phyloP scores from a whole-genome alignment of 2,797 vertebrate genomes.

The Sebastes wilsoni region DNA sequence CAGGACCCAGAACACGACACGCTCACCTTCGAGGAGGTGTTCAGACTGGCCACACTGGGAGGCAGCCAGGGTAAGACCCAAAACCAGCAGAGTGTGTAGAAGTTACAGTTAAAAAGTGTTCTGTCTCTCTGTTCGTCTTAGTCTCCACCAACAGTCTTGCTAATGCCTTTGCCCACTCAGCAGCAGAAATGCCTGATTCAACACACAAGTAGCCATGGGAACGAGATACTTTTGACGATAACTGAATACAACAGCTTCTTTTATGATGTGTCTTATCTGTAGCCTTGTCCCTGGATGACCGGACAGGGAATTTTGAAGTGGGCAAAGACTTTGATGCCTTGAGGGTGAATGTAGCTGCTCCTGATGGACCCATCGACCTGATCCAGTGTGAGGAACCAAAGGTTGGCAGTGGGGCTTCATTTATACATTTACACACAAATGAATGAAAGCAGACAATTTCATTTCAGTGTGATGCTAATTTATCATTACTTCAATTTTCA shows the following conservation, averaged over 20 bases:
- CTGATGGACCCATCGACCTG: conserved; percentile 91
- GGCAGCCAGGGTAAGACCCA: conserved; percentile 85
- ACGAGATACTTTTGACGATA: neutral
- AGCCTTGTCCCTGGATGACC: conserved; percentile 89
- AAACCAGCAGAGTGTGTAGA: neutral
- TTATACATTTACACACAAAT: neutral
- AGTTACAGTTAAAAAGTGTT: neutral
- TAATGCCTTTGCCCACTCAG: too few relatives aligned
- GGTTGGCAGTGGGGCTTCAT: conserved; percentile 67
- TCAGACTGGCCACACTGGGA: conserved; percentile 94
- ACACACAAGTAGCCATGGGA: neutral
- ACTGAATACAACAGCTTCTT: conserved; percentile 5
- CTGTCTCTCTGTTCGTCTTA: neutral
- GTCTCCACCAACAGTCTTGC: neutral
- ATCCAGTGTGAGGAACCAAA: conserved; percentile 80
- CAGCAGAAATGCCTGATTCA: conserved; percentile 1
- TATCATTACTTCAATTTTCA: conserved; percentile 50
- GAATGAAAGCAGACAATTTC: neutral
- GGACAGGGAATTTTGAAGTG: conserved; percentile 93
- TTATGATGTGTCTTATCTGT: conserved; percentile 21
- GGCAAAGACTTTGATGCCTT: conserved; percentile 97
- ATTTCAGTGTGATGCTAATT: neutral
- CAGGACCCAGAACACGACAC: conserved; percentile 80
- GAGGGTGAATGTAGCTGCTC: conserved; percentile 86
- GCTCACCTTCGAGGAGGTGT: conserved; percentile 88